Evolutionary conservation across 2,113 vertebrate genomes (phyloP).

Genomic region (Rhodinocichla rosea): DNA sequence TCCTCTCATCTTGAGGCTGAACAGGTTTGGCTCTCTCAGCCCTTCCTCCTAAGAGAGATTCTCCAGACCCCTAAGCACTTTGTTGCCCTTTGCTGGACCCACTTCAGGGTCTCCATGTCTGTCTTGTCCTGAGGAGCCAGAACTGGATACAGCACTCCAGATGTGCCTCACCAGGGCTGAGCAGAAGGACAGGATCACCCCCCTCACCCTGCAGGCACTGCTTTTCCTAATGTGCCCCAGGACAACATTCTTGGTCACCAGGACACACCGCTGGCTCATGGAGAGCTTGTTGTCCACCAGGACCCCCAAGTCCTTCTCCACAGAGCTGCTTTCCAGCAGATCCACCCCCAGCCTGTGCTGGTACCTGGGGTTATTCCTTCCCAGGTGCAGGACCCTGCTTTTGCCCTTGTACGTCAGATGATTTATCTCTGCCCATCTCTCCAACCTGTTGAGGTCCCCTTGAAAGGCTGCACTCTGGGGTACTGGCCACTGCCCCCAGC

Average conservation of each 20-base stretch:
- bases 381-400: fast-evolving
- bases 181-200: fast-evolving
- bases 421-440: not conserved
- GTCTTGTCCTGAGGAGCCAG: not conserved
- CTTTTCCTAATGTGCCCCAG: not conserved
- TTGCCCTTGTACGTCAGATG: not conserved
- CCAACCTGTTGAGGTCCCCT: not conserved
- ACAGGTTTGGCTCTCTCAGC: not conserved
- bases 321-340: not conserved
- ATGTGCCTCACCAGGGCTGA: not conserved
- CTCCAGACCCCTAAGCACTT: not conserved
- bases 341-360: not conserved
- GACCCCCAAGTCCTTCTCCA: fast-evolving
- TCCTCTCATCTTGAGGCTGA: not conserved
- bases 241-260: not conserved
- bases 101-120: fast-evolving
- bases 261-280: not conserved
- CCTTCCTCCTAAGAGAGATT: not conserved
- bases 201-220: fast-evolving
- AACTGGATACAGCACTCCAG: not conserved
- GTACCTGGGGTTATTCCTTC: not conserved
- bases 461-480: too few species aligned
- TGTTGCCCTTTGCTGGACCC: not conserved
- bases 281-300: not conserved
- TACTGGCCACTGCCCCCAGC: not conserved